phyloP scores from a whole-genome alignment of 2,888 invertebrate species.

The Amaurobius ferox region DNA sequence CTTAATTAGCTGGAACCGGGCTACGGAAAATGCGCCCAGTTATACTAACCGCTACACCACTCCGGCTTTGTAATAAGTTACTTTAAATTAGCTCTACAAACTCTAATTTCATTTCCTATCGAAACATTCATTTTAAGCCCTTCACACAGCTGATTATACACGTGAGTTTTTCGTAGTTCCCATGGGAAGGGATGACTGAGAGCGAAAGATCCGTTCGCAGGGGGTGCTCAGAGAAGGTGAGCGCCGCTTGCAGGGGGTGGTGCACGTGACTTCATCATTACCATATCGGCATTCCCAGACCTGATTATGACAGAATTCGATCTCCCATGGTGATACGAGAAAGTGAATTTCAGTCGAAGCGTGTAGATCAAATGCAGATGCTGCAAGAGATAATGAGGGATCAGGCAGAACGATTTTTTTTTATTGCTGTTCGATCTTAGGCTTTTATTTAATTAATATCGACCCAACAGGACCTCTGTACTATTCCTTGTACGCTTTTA shows the following conservation, averaged over 20 bases:
- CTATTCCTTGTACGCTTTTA: no score
- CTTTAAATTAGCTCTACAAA: no score
- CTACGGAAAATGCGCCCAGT: no score
- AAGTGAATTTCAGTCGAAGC: background rate
- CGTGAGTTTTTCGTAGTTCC: background rate
- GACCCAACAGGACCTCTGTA: no score
- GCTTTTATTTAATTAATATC: no score
- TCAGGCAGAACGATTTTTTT: no score
- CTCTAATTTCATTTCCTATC: no score
- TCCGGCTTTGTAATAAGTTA: no score
- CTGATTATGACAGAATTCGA: background rate
- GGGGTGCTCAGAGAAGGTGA: background rate
- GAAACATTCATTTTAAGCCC: no score
- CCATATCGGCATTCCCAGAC: conserved; percentile 18
- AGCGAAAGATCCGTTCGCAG: background rate
- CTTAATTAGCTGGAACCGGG: no score
- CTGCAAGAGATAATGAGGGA: background rate
- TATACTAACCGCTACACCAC: no score
- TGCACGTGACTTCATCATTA: conserved; percentile 1
- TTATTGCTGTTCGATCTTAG: no score
- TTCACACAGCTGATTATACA: background rate
- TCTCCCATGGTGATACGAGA: conserved; percentile 1
- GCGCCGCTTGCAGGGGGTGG: background rate
- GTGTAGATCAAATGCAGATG: background rate
- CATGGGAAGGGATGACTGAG: background rate